Percentiles rank a stretch among this genome's conserved stretches.
These are phyloP conservation scores for Pithys albifrons DNA, from an alignment of 2,113 vertebrate genomes.

Conservation along the genomic window DNA sequence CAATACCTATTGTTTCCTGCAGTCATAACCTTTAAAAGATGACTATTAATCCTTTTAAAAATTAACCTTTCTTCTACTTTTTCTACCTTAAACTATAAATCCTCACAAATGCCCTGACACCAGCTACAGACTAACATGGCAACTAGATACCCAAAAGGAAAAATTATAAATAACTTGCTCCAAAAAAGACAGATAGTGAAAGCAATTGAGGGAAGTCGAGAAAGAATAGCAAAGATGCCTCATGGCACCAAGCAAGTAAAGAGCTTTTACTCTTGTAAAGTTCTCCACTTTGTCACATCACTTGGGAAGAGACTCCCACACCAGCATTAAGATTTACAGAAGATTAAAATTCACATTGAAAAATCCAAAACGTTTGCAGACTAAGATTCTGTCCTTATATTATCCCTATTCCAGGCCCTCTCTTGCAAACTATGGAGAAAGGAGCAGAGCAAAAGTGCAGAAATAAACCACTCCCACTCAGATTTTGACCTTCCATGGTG, in stretches of 20 bases:
- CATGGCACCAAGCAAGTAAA: accelerated
- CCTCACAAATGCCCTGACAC: background rate
- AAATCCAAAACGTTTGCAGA: background rate
- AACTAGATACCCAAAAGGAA: background rate
- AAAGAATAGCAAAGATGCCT: background rate
- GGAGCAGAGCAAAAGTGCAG: background rate
- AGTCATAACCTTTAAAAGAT: background rate
- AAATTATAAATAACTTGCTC: background rate
- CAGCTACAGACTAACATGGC: background rate
- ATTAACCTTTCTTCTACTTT: background rate
- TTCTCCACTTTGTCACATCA: background rate
- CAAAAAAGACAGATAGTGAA: background rate
- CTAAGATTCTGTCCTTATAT: background rate
- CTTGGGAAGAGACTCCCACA: background rate
- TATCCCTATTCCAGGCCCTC: background rate
- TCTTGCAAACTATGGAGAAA: background rate
- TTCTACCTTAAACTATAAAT: background rate
- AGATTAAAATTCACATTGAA: background rate
- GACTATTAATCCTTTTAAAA: background rate
- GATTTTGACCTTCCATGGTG: background rate
- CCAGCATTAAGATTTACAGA: background rate
- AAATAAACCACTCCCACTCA: background rate
- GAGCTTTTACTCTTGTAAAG: background rate
- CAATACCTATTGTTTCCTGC: background rate
- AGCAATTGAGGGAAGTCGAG: background rate